These are phyloP conservation scores for Bombus impatiens DNA, from an alignment of 1,140 invertebrate species.

Conservation along the genomic window DNA sequence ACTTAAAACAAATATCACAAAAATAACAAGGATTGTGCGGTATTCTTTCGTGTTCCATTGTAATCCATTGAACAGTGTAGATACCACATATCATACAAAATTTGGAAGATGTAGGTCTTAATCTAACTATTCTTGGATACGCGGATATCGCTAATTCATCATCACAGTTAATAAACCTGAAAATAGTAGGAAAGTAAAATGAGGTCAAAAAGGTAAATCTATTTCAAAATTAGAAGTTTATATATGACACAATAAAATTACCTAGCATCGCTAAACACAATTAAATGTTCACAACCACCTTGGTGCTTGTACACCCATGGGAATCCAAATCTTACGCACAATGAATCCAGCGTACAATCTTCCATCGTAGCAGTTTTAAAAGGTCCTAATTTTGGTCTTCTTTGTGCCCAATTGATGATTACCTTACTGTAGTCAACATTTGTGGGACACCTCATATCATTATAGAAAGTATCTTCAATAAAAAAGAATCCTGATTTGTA, in stretches of 20 bases:
- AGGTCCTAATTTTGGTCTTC: constrained; percentile 81
- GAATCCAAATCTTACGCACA: constrained; percentile 87
- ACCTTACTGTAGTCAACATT: constrained; percentile 86
- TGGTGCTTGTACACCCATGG: constrained; percentile 94
- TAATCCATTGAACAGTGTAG: constrained; percentile 84
- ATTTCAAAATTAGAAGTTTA: background rate
- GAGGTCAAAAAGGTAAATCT: background rate
- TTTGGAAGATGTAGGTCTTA: constrained; percentile 76
- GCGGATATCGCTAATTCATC: constrained; percentile 79
- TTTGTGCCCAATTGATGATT: constrained; percentile 86
- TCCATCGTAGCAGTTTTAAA: constrained; percentile 86
- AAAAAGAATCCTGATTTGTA: constrained; percentile 90
- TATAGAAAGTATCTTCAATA: constrained; percentile 91
- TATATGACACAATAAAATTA: constrained; percentile 60
- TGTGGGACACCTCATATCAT: constrained; percentile 85
- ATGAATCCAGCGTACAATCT: constrained; percentile 84
- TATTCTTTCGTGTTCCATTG: constrained; percentile 83
- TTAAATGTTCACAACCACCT: constrained; percentile 94
- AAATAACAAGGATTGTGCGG: constrained; percentile 87
- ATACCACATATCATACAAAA: constrained; percentile 84
- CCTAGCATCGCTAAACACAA: constrained; percentile 89
- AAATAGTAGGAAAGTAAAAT: constrained; percentile 45
- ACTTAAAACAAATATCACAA: constrained; percentile 85
- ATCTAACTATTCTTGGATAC: constrained; percentile 83
- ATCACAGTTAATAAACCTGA: constrained; percentile 82